Conservation (phyloP, 2,888 invertebrate species). For the Dicranocentrus wangi region DNA sequence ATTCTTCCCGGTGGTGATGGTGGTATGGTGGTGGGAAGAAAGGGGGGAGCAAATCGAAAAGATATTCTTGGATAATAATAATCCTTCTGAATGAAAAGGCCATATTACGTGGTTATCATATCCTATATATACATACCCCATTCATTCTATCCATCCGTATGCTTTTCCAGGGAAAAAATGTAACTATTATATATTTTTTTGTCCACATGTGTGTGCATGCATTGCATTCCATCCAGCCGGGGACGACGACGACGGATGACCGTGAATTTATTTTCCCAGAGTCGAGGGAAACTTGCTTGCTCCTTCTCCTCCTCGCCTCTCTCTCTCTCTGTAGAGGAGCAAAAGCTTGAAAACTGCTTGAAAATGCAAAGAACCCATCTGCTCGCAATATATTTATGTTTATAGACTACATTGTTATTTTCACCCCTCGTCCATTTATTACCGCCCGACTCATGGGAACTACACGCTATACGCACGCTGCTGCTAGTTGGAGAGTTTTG, state of each 20-base stretch:
- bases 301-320: no score
- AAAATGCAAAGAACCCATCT: slow-evolving; percentile 56
- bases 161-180: no score
- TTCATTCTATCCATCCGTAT: neutral
- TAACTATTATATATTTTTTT: slow-evolving; percentile 32
- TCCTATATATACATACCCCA: neutral
- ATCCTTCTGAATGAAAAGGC: slow-evolving; percentile 36
- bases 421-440: slow-evolving; percentile 64
- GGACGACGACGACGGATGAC: neutral
- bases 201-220: slow-evolving; percentile 17
- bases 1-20: neutral
- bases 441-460: slow-evolving; percentile 51
- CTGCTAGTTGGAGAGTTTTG: no score
- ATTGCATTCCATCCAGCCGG: no score
- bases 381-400: slow-evolving; percentile 62
- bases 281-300: no score
- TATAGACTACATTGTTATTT: slow-evolving; percentile 62
- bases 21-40: slow-evolving; percentile 2
- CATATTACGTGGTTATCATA: slow-evolving; percentile 29
- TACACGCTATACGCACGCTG: no score
- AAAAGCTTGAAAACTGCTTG: slow-evolving; percentile 46
- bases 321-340: neutral
- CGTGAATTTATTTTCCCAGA: slow-evolving; percentile 39
- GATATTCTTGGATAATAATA: slow-evolving; percentile 54
- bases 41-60: slow-evolving; percentile 40